Percentiles rank a stretch among this genome's conserved stretches.
Conservation (phyloP, 1,140 invertebrate species). For the Pogonognathellus flavescens region DNA sequence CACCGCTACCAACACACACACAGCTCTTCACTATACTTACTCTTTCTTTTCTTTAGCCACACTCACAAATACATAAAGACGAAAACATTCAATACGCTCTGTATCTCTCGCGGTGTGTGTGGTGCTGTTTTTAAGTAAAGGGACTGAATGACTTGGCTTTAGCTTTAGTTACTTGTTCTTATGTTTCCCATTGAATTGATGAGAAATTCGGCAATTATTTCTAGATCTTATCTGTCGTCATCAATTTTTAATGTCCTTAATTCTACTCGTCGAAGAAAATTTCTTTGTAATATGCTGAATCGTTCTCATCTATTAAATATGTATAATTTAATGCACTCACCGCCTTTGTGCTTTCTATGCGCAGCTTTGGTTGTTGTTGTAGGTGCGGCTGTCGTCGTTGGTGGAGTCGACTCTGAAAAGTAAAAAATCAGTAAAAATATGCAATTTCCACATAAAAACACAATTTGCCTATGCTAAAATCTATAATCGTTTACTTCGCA, state of each 20-base stretch:
- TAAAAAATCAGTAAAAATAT: slow-evolving; percentile 18
- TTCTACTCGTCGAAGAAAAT: neutral
- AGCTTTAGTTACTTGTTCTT: neutral
- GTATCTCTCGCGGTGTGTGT: neutral
- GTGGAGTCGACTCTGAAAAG: slow-evolving; percentile 73
- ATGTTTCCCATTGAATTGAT: neutral
- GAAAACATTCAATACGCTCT: neutral
- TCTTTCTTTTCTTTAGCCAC: neutral
- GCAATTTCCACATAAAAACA: neutral
- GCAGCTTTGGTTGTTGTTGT: slow-evolving; percentile 73
- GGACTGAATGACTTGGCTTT: no score
- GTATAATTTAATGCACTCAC: neutral
- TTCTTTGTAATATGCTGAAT: neutral
- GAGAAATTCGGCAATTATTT: slow-evolving; percentile 7
- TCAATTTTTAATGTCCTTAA: slow-evolving; percentile 14
- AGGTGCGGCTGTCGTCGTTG: slow-evolving; percentile 74
- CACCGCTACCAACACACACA: neutral
- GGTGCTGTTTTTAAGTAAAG: no score
- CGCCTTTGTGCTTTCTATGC: slow-evolving; percentile 70
- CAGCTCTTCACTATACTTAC: slow-evolving; percentile 7
- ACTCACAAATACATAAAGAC: neutral
- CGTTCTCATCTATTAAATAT: neutral
- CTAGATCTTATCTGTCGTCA: slow-evolving; percentile 13
- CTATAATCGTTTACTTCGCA: no score
- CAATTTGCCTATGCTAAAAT: neutral